Base-by-base conservation (phyloP, 1,140 invertebrate species). In the Drosophila virilis region DNA sequence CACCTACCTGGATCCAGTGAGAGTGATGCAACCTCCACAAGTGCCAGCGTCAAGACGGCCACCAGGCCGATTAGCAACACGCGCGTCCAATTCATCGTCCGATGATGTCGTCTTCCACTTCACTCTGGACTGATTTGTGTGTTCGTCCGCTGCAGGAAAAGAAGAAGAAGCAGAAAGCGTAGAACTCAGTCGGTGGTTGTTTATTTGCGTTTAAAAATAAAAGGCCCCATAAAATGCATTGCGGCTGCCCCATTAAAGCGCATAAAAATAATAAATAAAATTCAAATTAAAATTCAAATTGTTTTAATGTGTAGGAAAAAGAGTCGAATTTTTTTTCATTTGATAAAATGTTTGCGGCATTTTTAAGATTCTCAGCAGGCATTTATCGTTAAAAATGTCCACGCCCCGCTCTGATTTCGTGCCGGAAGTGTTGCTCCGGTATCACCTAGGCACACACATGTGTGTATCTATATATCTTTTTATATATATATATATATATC, bases 1-100 rank as follows among this genome's bases (percentile, higher is more conserved):
- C 64, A 72, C 80, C 68, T 85, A 91, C 90, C 90, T 91, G 90
- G 90, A 89, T 91, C 90, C 64, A 91, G 83, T 75, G 90, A 91
- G 65, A 91, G 77, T 80, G 90, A 85, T 78, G 86, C 83, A 84
- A 91, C 86, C 65, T 89, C 83, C 72, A 86, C 74, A 50, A 91
- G 69, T 64, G 78, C 73, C 80, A 91, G 77, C 70, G 77, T 78
- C 66, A 82, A 75, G 59, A 69, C 79, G 85, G 83, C 78, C 72
- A 91, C 45, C 22, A 28, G 22, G 35, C 73, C 84, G 68, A 89
- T 65, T 57, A 90, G 73, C 61, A 90, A 66, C 65, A 91, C 76
- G 77, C 84, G 83, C 83, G 81, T 65, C 90, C 90, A 91, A 90
- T 91, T 90, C 90, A 91, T 91, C 66, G 74, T 46, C 61, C 55